Conservation (phyloP, 2,888 invertebrate genomes). For the Ephialtes manifestator region DNA sequence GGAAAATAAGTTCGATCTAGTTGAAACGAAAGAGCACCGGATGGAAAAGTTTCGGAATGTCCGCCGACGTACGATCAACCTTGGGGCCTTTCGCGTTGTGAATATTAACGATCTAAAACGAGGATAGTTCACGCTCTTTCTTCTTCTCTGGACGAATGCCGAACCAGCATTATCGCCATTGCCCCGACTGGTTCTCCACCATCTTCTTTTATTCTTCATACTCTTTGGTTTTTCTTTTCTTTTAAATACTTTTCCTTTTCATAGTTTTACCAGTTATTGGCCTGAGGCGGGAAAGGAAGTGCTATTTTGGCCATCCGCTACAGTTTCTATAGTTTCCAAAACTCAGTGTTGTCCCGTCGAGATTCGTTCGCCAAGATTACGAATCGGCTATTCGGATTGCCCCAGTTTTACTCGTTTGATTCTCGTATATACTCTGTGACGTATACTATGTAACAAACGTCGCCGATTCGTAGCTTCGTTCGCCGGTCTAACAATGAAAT, state of each 20-base stretch:
- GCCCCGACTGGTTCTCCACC: not conserved
- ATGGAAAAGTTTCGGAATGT: constrained; percentile 68
- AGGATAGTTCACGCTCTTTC: constrained; percentile 45
- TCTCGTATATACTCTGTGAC: not conserved
- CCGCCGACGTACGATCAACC: constrained; percentile 62
- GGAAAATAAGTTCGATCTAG: constrained; percentile 53
- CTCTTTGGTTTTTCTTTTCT: constrained; percentile 22
- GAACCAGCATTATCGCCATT: constrained; percentile 52
- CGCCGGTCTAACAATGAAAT: constrained; percentile 42
- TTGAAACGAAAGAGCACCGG: constrained; percentile 44
- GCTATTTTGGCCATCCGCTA: not conserved
- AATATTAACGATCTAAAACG: constrained; percentile 66
- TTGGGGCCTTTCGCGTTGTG: constrained; percentile 67
- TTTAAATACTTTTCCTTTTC: not conserved
- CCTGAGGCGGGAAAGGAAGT: constrained; percentile 38
- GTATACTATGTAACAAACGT: constrained; percentile 4
- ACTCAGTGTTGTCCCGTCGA: constrained; percentile 24
- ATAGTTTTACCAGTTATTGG: constrained; percentile 29
- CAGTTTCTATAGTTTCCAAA: constrained; percentile 23
- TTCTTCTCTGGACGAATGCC: constrained; percentile 61
- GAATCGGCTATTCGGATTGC: constrained; percentile 24
- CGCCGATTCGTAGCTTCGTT: not conserved
- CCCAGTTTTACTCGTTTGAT: constrained; percentile 14
- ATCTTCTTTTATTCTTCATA: constrained; percentile 13
- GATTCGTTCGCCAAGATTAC: constrained; percentile 32